These are phyloP conservation scores for Apamea epomidion DNA, from an alignment of 2,888 invertebrate genomes.

Conservation along the genomic window DNA sequence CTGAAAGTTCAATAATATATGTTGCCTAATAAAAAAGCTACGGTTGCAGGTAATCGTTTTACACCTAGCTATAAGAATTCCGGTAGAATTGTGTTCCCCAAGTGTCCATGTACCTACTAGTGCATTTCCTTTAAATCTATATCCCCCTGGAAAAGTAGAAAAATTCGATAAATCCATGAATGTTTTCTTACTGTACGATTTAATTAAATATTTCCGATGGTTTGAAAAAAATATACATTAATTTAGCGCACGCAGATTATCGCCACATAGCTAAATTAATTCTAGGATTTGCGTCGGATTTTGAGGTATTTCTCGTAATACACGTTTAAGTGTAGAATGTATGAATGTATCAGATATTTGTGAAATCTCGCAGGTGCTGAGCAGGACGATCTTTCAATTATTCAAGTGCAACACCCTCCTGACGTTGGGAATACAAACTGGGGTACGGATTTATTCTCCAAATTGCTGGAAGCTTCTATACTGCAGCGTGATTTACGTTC, in stretches of 20 bases:
- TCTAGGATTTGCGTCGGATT: not conserved
- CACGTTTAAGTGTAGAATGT: not conserved
- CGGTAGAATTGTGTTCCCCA: conserved; percentile 10
- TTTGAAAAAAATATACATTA: not conserved
- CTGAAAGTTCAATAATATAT: conserved; percentile 6
- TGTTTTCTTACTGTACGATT: not conserved
- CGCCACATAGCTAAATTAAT: too few species aligned
- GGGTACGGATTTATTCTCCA: conserved; percentile 79
- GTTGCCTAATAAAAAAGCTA: conserved; percentile 25
- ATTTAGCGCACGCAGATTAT: not conserved
- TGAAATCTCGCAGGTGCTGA: conserved; percentile 65
- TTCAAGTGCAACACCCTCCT: conserved; percentile 75
- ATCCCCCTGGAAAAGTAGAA: not conserved
- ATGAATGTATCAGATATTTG: conserved; percentile 45
- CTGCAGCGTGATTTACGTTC: conserved; percentile 81
- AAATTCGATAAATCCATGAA: not conserved
- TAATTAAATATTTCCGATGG: not conserved
- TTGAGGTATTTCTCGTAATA: not conserved
- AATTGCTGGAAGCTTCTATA: conserved; percentile 75
- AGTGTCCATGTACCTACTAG: conserved; percentile 3
- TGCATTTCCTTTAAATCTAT: not conserved
- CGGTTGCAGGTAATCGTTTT: conserved; percentile 25
- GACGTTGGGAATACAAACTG: conserved; percentile 76
- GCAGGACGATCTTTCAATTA: conserved; percentile 73
- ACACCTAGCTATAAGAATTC: conserved; percentile 14